Conservation (phyloP, 2,797 vertebrate species). For the Poliocrania exsul region DNA sequence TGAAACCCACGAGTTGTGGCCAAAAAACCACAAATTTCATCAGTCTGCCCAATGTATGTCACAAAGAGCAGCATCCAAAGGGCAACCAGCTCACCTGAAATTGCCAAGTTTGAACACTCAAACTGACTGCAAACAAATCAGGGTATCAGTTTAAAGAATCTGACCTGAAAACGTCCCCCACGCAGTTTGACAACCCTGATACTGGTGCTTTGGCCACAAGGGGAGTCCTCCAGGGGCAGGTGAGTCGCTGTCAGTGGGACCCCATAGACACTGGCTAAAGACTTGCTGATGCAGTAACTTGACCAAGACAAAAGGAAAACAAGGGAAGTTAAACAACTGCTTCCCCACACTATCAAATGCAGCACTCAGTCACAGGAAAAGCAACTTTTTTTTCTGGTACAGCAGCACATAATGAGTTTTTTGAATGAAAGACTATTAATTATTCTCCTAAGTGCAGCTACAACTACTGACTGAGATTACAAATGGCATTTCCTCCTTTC, state of each 20-base stretch:
- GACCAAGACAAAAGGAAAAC: not conserved
- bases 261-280: constrained; percentile 71
- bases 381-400: not conserved
- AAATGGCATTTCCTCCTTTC: not conserved
- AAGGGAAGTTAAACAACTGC: not conserved
- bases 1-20: not conserved
- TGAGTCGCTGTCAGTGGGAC: constrained; percentile 78
- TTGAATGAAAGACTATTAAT: not conserved
- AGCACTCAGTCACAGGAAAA: not conserved
- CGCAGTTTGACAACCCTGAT: constrained; percentile 67
- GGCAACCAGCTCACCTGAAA: not conserved
- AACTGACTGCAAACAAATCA: not conserved
- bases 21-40: not conserved
- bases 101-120: not conserved
- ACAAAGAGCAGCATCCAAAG: not conserved
- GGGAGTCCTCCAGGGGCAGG: constrained; percentile 68
- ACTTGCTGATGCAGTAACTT: constrained; percentile 82
- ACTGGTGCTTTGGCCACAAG: constrained; percentile 20
- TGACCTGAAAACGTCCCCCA: constrained; percentile 74
- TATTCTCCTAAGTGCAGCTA: not conserved
- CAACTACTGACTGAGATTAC: not conserved
- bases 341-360: not conserved
- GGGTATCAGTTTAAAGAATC: not conserved
- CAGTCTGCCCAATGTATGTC: not conserved
- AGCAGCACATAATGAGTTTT: not conserved